phyloP scores from a whole-genome alignment of 2,797 vertebrate species.

The Paedocypris micromegethes region DNA sequence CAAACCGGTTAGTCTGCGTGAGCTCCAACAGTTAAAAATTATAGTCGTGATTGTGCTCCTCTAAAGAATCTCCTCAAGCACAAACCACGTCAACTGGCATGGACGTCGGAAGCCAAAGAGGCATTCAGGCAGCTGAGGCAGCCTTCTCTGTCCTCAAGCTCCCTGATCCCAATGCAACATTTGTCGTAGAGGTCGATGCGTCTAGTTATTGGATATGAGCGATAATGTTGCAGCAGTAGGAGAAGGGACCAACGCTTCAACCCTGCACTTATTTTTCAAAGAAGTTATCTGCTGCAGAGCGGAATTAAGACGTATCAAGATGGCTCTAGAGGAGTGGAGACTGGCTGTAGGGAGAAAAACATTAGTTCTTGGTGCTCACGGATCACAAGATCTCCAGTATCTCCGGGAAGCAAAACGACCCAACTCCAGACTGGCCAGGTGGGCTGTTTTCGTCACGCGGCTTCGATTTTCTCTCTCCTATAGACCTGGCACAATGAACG shows the following conservation, averaged over 20 bases:
- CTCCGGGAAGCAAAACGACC: too few species aligned
- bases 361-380: too few species aligned
- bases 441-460: not conserved
- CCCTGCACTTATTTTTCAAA: not conserved
- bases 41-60: not conserved
- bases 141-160: not conserved
- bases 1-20: rapidly evolving
- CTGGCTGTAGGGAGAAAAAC: too few species aligned
- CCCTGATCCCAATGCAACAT: not conserved
- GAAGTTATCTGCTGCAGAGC: not conserved
- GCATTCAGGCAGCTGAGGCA: not conserved
- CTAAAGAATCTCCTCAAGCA: not conserved
- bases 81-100: not conserved
- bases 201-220: not conserved
- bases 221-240: not conserved
- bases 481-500: not conserved
- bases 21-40: not conserved
- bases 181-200: not conserved
- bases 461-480: not conserved
- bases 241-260: not conserved
- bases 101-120: not conserved
- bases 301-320: not conserved
- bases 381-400: too few species aligned
- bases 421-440: not conserved
- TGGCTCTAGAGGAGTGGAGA: too few species aligned